A percentile compares a stretch with the other conserved stretches of the same genome.
These are phyloP conservation scores for Aricia artaxerxes DNA, from an alignment of 2,888 invertebrate genomes.

Conservation along the genomic window DNA sequence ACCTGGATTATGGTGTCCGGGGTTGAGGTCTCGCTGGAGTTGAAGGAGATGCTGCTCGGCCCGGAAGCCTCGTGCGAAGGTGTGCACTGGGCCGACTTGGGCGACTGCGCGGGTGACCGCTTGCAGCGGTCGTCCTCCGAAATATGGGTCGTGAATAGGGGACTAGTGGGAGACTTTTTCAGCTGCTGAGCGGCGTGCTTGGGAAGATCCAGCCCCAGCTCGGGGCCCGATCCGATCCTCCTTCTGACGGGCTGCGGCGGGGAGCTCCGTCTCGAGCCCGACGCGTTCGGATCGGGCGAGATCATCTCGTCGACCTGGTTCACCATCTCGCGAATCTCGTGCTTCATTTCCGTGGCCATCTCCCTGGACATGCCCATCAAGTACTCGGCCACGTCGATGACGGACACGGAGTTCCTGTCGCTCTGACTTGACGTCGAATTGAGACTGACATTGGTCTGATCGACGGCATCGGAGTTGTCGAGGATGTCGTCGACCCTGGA, in stretches of 20 bases:
- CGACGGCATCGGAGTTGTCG: constrained; percentile 83
- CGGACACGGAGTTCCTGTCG: constrained; percentile 85
- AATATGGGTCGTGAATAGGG: constrained; percentile 61
- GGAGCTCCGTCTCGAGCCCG: constrained; percentile 66
- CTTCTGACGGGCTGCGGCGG: constrained; percentile 69
- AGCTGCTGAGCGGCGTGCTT: constrained; percentile 52
- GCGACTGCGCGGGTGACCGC: constrained; percentile 60
- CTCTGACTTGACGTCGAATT: constrained; percentile 82
- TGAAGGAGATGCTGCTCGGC: constrained; percentile 73
- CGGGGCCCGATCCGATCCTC: constrained; percentile 71
- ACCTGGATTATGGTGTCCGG: constrained; percentile 78
- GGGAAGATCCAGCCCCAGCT: constrained; percentile 66
- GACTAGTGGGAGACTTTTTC: constrained; percentile 75
- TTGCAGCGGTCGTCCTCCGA: constrained; percentile 64
- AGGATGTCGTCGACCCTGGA: constrained; percentile 89
- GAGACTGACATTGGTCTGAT: constrained; percentile 74
- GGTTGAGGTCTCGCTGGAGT: constrained; percentile 77
- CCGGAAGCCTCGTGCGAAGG: constrained; percentile 71
- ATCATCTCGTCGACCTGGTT: constrained; percentile 87
- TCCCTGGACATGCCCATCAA: constrained; percentile 88
- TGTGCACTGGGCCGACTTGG: constrained; percentile 69
- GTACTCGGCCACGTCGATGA: constrained; percentile 88
- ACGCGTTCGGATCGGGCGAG: constrained; percentile 70
- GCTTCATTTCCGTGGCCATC: constrained; percentile 89
- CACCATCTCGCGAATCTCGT: constrained; percentile 87